Conservation (phyloP, 1,140 invertebrate genomes). For the Drosophila tsacasi region DNA sequence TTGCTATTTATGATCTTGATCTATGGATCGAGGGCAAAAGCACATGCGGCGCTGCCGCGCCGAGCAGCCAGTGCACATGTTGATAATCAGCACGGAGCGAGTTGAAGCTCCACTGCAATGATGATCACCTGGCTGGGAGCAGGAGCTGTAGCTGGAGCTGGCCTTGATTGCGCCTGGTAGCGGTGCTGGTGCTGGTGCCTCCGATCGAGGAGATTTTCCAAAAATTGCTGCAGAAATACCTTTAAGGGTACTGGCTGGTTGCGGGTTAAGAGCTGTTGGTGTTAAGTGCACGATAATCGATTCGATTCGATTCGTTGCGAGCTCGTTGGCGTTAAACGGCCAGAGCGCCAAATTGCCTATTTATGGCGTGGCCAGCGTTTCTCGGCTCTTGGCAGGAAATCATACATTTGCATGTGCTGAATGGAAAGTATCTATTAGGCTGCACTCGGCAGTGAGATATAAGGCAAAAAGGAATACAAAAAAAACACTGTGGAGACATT, state of each 20-base stretch:
- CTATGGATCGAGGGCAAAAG: conserved; percentile 85
- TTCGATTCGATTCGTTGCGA: conserved; percentile 65
- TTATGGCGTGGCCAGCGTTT: conserved; percentile 60
- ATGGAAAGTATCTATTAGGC: conserved; percentile 63
- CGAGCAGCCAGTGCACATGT: conserved; percentile 75
- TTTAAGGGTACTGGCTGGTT: conserved; percentile 68
- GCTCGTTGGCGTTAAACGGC: conserved; percentile 74
- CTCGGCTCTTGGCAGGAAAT: conserved; percentile 54
- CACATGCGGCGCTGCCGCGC: conserved; percentile 71
- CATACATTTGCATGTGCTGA: conserved; percentile 73
- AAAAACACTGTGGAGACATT: conserved; percentile 35
- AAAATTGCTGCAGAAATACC: conserved; percentile 72
- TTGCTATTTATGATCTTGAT: conserved; percentile 85
- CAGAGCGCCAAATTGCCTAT: conserved; percentile 72
- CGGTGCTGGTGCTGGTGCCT: conserved; percentile 22
- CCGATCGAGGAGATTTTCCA: conserved; percentile 73
- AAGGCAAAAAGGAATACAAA: conserved; percentile 16
- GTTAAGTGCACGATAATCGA: conserved; percentile 83
- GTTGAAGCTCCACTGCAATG: conserved; percentile 5
- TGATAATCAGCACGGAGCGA: conserved; percentile 76
- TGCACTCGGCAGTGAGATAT: conserved; percentile 21
- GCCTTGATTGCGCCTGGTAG: conserved; percentile 66
- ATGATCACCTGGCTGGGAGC: conserved; percentile 35
- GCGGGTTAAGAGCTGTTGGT: conserved; percentile 76
- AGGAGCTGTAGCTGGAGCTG: conserved; percentile 45